These are phyloP conservation scores for Podocnemis expansa DNA, from an alignment of 2,113 vertebrate genomes.

Conservation along the genomic window DNA sequence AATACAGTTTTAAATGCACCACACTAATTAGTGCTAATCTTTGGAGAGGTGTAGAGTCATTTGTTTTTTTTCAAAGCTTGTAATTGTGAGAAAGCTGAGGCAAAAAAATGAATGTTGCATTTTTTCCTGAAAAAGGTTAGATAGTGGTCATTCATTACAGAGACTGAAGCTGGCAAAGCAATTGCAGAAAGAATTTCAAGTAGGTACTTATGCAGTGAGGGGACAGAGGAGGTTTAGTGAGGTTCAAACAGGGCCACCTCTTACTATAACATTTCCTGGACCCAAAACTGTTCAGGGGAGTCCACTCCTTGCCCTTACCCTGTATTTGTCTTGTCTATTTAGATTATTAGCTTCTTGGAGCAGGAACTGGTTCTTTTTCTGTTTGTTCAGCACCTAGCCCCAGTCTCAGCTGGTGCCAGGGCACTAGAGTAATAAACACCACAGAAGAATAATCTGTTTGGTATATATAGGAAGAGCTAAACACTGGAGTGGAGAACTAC, in stretches of 20 bases:
- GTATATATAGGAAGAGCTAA: background rate
- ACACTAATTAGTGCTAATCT: no score
- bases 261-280: background rate
- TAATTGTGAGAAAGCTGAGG: constrained; percentile 10
- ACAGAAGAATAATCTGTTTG: background rate
- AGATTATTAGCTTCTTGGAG: no score
- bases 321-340: no score
- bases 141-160: background rate
- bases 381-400: no score
- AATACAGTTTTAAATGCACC: no score
- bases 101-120: background rate
- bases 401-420: no score
- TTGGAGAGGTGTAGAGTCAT: background rate
- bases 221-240: background rate
- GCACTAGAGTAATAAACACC: background rate
- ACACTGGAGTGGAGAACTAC: background rate
- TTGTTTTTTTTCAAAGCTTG: background rate
- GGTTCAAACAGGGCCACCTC: background rate
- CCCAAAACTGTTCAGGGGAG: background rate
- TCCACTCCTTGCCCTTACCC: background rate
- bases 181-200: background rate
- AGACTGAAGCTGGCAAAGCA: background rate
- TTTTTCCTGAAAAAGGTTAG: background rate
- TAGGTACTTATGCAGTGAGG: background rate
- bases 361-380: no score